Base-by-base conservation (phyloP, 1,140 invertebrate species). In the Odontomachus brunneus region DNA sequence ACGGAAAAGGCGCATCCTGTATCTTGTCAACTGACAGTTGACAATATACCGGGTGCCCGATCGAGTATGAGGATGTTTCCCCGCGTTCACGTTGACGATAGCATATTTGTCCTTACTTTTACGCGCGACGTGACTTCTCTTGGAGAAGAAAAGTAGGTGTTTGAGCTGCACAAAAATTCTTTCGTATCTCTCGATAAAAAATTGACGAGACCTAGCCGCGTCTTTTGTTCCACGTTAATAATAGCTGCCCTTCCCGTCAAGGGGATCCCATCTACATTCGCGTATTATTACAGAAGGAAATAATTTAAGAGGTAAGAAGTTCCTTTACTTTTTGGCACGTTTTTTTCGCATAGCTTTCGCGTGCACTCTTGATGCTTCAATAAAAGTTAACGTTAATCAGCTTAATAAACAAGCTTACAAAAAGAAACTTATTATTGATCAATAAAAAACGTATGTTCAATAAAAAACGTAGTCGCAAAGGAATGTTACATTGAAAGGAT, bases 1-100 rank as follows among this genome's bases (percentile, higher is more conserved):
- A 90, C 86, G 87, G 89, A 85, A 88, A 91, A 90, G 88, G 83
- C 80, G 76, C 85, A 88, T 89, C 88, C 88, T 89, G 90, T 87
- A 83, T 82, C 83, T 84, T 90, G 91, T 91, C 88, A 91, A 88
- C 81, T 83, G 72, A 83, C 83, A 86, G 78, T 91, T 90, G 90
- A 89, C 88, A 89, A 84, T 88, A 82, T 75, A 87, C 87, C 71
- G 80, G 63, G 84, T 87, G 82, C 84, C 57, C 62, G 38, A 82
- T 82, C 59, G 66, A 9, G n/a, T 57, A 38, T 44, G 72, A 83
- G 53, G 33, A 83, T 44, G 48, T 57, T 69, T 62, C 55, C n/a
- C 62, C 22, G n/a, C 29, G 62, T 59, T 51, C 57, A 69, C 44
- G 22, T 83, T 48, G 84, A 24, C n/a, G 55, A 55, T 49, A 24